Evolutionary conservation across 2,113 vertebrate genomes (phyloP), one percentile per base, ranked within the genome.

Genomic region (Coturnix japonica): DNA sequence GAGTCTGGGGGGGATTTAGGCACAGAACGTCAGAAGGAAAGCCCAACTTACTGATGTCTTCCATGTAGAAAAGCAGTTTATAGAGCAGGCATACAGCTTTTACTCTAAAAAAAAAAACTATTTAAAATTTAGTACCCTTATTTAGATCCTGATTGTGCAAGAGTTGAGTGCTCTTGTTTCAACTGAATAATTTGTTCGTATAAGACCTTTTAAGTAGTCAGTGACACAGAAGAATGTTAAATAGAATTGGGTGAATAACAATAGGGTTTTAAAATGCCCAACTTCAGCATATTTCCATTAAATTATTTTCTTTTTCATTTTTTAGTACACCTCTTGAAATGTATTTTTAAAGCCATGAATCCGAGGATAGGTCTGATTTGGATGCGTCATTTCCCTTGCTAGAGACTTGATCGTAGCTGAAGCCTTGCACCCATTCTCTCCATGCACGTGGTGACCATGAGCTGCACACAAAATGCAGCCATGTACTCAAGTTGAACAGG

Each of bases 241-340:
- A 85, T 80, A 95, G 94, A 94, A 92, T 56, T 84, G 90, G 15
- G 78, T 92, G 90, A 90, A 84, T 94, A 91, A 84, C 88, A 94
- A 79, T 54, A 87, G 63, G 54, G 17, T 72, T 93, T 90, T 79
- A 17, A 94, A 94, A 91, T 70, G 70, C 59, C 91, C 59, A 54
- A 53, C 59, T 89, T 96, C 67, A 87, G 1, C 81, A 6, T 76
- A 76, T 93, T 93, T 93, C 74, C 66, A 81, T 95, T 81, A 76
- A 81, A 86, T 88, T 84, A 61, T 84, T 94, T 90, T 87, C 51
- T 85, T 89, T 80, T 93, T 82, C 25, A 73, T 75, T 86, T 88
- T 91, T 91, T 66, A 41, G 31, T 76, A 37, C 13, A 46, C 41
- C 76, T 81, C 47, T 88, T 81, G 44, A 94, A 87, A 77, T 70